These are phyloP conservation scores for Cactoblastis cactorum DNA, from an alignment of 2,888 invertebrate genomes.

Conservation along the genomic window DNA sequence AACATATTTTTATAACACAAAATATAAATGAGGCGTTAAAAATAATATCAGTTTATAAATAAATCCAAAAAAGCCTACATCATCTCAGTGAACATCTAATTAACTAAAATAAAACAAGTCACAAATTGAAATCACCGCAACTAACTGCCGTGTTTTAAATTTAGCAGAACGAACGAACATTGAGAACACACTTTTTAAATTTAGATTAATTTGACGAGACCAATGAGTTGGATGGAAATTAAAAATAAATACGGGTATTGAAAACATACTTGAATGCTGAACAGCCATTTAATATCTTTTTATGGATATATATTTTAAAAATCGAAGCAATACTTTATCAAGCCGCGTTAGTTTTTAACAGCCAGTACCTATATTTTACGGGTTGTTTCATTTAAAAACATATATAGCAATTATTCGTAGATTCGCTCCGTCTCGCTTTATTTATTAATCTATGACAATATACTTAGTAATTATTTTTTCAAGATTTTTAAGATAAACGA, in stretches of 20 bases:
- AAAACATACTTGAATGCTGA: background rate
- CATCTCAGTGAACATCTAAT: constrained; percentile 46
- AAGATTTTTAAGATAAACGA: too few relatives aligned
- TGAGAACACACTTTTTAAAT: constrained; percentile 40
- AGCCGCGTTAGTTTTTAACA: too few relatives aligned
- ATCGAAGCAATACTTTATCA: too few relatives aligned
- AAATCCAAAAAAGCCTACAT: constrained; percentile 25
- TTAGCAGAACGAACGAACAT: constrained; percentile 40
- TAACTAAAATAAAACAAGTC: constrained; percentile 57
- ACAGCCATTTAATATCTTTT: background rate
- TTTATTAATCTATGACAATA: too few relatives aligned
- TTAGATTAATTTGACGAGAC: constrained; percentile 37
- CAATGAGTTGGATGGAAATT: constrained; percentile 28
- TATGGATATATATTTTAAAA: background rate
- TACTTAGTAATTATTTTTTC: too few relatives aligned
- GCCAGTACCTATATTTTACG: too few relatives aligned
- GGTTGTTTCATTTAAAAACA: too few relatives aligned
- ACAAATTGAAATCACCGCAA: constrained; percentile 51
- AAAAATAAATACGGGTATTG: background rate
- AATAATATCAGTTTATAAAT: constrained; percentile 10
- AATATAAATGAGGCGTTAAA: constrained; percentile 1
- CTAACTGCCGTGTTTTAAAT: constrained; percentile 44
- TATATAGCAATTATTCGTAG: too few relatives aligned
- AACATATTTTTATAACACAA: background rate
- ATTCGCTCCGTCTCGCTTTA: too few relatives aligned